phyloP scores from a whole-genome alignment of 2,113 vertebrate genomes.

The Chloropsis cyanopogon region DNA sequence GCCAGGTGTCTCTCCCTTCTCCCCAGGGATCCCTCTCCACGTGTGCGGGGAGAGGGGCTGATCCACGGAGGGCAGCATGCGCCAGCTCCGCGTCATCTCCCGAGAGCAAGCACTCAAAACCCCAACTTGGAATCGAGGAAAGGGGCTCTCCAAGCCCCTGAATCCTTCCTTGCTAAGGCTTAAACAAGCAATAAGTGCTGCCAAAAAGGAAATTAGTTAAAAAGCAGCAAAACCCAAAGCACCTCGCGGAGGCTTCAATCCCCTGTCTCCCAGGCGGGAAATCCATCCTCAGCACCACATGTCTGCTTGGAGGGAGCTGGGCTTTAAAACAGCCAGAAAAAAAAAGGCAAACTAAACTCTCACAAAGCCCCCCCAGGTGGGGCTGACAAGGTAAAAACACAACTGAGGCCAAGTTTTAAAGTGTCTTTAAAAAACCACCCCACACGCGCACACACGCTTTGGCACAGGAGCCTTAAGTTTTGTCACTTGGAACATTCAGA shows the following conservation, averaged over 20 bases:
- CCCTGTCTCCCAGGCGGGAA: neutral
- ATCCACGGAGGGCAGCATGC: neutral
- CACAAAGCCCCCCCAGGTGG: neutral
- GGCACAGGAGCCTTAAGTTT: conserved; percentile 73
- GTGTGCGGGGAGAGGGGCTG: neutral
- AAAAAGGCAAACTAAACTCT: conserved; percentile 12
- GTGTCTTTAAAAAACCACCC: neutral
- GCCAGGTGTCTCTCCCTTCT: neutral
- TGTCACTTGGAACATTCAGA: conserved; percentile 11
- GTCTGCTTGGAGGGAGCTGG: neutral
- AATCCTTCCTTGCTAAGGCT: conserved; percentile 23
- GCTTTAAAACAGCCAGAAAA: conserved; percentile 26
- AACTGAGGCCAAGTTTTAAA: conserved; percentile 41
- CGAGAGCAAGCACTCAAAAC: neutral
- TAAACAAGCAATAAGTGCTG: conserved; percentile 7
- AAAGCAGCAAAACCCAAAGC: conserved; percentile 10
- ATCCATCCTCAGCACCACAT: neutral
- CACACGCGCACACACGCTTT: conserved; percentile 30
- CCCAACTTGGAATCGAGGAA: neutral
- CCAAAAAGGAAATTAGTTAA: neutral
- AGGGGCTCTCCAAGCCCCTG: neutral
- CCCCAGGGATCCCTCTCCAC: neutral
- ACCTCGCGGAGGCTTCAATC: neutral
- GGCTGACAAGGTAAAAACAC: conserved; percentile 1
- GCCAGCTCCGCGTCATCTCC: neutral